phyloP scores from a whole-genome alignment of 2,888 invertebrate genomes.

The Catonia carolina region DNA sequence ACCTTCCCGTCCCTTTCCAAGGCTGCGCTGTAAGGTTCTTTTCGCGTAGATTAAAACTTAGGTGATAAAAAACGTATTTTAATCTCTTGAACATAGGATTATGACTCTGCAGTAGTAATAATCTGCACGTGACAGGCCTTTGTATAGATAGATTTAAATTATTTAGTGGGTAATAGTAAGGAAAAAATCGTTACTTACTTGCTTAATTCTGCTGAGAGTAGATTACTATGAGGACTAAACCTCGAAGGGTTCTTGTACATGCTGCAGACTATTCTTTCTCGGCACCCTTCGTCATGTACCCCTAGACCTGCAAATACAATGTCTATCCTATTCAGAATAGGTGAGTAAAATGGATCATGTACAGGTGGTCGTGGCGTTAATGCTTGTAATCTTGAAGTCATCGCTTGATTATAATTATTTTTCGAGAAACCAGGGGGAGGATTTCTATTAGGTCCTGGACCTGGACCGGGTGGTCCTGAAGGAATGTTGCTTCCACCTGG shows the following conservation, averaged over 20 bases:
- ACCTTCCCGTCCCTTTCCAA: too few species aligned
- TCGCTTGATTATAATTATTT: neutral
- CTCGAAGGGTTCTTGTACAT: slow-evolving; percentile 76
- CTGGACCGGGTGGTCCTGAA: slow-evolving; percentile 5
- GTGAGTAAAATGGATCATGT: slow-evolving; percentile 84
- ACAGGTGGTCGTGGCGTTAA: slow-evolving; percentile 15
- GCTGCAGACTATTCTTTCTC: slow-evolving; percentile 72
- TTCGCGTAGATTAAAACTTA: too few species aligned
- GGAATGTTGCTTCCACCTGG: neutral
- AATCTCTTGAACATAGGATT: too few species aligned
- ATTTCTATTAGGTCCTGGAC: neutral
- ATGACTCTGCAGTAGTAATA: too few species aligned
- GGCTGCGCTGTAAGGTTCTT: too few species aligned
- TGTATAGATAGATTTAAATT: too few species aligned
- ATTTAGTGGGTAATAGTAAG: too few species aligned
- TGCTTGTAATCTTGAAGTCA: slow-evolving; percentile 13
- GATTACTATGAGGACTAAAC: slow-evolving; percentile 79
- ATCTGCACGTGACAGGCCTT: too few species aligned
- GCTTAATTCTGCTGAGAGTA: slow-evolving; percentile 79
- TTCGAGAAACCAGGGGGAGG: neutral
- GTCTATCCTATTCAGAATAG: slow-evolving; percentile 68
- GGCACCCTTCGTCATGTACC: slow-evolving; percentile 65
- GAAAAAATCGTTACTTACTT: slow-evolving; percentile 67
- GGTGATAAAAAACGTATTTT: too few species aligned
- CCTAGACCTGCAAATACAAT: slow-evolving; percentile 63